Evolutionary conservation across 2,888 invertebrate species (phyloP).

Genomic region (Sinodicranocentrus sp.): DNA sequence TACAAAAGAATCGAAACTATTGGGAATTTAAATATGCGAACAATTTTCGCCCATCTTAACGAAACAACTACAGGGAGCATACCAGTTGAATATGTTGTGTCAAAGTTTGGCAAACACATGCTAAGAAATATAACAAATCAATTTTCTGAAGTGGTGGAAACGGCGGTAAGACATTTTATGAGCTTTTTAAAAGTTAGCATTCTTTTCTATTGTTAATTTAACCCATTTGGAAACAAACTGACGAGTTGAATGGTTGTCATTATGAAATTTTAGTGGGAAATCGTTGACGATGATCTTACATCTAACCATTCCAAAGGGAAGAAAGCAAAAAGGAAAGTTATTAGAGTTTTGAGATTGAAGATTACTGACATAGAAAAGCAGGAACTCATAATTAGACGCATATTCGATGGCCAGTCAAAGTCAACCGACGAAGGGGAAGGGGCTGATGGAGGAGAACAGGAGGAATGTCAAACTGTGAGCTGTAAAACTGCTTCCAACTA

Average conservation of each 20-base stretch:
- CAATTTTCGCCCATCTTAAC: conserved; percentile 43
- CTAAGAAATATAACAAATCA: conserved; percentile 10
- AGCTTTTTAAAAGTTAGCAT: background rate
- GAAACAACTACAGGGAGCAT: conserved; percentile 6
- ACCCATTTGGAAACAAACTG: background rate
- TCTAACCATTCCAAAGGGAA: background rate
- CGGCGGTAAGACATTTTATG: conserved; percentile 27
- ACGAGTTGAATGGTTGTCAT: background rate
- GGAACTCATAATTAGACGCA: conserved; percentile 3
- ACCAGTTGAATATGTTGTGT: conserved; percentile 14
- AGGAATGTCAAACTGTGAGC: conserved; percentile 24
- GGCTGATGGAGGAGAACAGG: conserved; percentile 12
- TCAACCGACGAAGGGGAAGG: conserved; percentile 1
- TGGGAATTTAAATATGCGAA: conserved; percentile 34
- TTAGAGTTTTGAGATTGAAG: conserved; percentile 27
- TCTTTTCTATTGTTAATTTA: background rate
- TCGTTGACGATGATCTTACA: background rate
- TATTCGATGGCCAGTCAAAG: background rate
- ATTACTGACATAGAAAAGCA: background rate
- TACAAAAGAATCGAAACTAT: conserved; percentile 77
- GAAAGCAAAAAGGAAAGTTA: conserved; percentile 13
- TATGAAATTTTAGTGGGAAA: conserved; percentile 37
- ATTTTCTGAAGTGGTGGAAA: conserved; percentile 34
- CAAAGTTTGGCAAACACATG: conserved; percentile 50
- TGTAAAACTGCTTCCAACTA: background rate